Percentiles rank a stretch among this genome's conserved stretches.
Evolutionary conservation across 2,113 vertebrate genomes (phyloP).

Genomic region (Pipa parva): DNA sequence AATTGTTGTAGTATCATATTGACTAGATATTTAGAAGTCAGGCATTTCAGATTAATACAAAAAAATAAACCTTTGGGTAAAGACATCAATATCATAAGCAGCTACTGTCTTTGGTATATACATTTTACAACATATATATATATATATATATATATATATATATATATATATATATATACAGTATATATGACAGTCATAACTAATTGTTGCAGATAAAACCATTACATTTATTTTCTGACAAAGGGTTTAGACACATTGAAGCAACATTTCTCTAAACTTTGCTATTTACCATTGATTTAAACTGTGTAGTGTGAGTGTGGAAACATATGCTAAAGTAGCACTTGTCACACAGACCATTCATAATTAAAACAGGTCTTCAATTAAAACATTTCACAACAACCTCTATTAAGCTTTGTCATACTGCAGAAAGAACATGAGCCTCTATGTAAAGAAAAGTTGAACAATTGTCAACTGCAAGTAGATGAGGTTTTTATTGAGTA

Average conservation of each 20-base stretch:
- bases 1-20: too few relatives aligned
- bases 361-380: constrained; percentile 54
- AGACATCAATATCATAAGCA: too few relatives aligned
- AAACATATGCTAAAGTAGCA: constrained; percentile 52
- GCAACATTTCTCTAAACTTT: constrained; percentile 37
- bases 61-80: too few relatives aligned
- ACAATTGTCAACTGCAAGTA: constrained; percentile 52
- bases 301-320: constrained; percentile 47
- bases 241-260: constrained; percentile 24
- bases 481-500: constrained; percentile 52
- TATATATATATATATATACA: background rate
- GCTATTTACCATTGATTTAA: constrained; percentile 45
- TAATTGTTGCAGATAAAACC: background rate
- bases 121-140: background rate
- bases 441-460: constrained; percentile 52
- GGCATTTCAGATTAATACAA: too few relatives aligned
- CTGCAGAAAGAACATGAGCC: constrained; percentile 48
- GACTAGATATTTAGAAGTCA: too few relatives aligned
- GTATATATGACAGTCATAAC: accelerated
- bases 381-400: constrained; percentile 49
- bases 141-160: background rate
- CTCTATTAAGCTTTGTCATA: constrained; percentile 47
- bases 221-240: background rate
- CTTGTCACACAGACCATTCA: constrained; percentile 38
- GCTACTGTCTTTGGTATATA: background rate